phyloP scores from a whole-genome alignment of 2,113 vertebrate species.

The Centrocercus urophasianus region DNA sequence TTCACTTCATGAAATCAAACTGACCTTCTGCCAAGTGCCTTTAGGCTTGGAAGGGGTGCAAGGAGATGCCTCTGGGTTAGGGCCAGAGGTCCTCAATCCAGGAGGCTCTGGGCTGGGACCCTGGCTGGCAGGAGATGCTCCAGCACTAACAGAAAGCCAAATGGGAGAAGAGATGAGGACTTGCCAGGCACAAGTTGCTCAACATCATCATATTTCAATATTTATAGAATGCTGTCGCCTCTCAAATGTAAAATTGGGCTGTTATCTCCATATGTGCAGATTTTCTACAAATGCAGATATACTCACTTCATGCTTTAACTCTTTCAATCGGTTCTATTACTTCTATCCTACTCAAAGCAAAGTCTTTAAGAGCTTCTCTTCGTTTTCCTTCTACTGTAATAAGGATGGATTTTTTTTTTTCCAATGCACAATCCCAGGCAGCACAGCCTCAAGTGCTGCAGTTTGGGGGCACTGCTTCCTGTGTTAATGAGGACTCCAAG shows the following conservation, averaged over 20 bases:
- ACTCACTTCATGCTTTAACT: neutral
- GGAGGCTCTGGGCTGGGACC: neutral
- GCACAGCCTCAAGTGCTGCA: fast-evolving
- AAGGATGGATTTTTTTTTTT: neutral
- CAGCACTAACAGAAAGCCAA: neutral
- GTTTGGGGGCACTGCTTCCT: neutral
- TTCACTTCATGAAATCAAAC: neutral
- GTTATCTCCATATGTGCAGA: neutral
- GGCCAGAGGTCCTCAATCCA: neutral
- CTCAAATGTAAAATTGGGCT: constrained; percentile 16
- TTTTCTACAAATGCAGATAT: neutral
- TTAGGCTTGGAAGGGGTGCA: neutral
- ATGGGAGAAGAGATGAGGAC: neutral
- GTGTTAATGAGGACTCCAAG: neutral
- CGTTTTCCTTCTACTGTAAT: neutral
- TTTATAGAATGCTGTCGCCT: constrained; percentile 21
- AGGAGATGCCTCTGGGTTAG: neutral
- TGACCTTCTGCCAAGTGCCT: neutral
- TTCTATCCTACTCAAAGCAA: neutral
- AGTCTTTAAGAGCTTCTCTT: neutral
- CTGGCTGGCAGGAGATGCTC: neutral
- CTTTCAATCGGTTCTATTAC: neutral
- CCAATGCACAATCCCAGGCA: neutral
- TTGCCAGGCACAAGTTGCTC: constrained; percentile 12
- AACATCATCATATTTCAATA: constrained; percentile 32